Conservation (phyloP, 1,140 invertebrate species). For the Orchesella cincta region DNA sequence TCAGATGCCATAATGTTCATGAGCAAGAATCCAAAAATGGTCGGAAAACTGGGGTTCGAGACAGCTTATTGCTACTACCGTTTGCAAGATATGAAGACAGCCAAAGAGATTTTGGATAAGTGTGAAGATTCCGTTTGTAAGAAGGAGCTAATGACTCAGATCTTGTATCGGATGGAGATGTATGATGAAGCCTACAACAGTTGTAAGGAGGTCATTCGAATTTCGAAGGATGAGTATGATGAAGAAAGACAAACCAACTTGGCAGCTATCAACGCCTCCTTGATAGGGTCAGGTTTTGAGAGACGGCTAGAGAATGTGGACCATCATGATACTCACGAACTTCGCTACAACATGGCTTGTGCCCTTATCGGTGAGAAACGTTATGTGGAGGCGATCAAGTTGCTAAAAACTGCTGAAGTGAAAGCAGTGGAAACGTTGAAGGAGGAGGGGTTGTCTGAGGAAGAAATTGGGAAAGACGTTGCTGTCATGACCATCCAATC, state of each 20-base stretch:
- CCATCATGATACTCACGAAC: conserved; percentile 79
- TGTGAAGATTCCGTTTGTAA: conserved; percentile 67
- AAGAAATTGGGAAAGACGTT: conserved; percentile 84
- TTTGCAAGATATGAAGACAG: conserved; percentile 79
- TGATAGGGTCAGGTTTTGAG: conserved; percentile 61
- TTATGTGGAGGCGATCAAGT: conserved; percentile 75
- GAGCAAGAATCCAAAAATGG: conserved; percentile 66
- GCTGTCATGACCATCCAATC: conserved; percentile 86
- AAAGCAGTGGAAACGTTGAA: conserved; percentile 78
- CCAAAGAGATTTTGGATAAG: conserved; percentile 72
- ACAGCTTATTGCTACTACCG: conserved; percentile 92
- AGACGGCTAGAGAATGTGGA: conserved; percentile 57
- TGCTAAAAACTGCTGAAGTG: conserved; percentile 79
- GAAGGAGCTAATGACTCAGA: conserved; percentile 85
- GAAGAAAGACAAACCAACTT: conserved; percentile 91
- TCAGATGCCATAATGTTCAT: conserved; percentile 81
- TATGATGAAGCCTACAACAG: conserved; percentile 82
- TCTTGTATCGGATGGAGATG: conserved; percentile 79
- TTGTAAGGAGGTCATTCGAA: conserved; percentile 86
- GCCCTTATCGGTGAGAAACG: conserved; percentile 71
- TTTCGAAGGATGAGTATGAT: conserved; percentile 88
- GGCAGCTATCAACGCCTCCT: conserved; percentile 79
- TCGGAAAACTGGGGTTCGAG: conserved; percentile 75
- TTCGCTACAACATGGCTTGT: conserved; percentile 87
- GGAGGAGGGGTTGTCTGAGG: conserved; percentile 84